Evolutionary conservation across 2,888 invertebrate species (phyloP).

Genomic region (Yponomeuta sedellus): DNA sequence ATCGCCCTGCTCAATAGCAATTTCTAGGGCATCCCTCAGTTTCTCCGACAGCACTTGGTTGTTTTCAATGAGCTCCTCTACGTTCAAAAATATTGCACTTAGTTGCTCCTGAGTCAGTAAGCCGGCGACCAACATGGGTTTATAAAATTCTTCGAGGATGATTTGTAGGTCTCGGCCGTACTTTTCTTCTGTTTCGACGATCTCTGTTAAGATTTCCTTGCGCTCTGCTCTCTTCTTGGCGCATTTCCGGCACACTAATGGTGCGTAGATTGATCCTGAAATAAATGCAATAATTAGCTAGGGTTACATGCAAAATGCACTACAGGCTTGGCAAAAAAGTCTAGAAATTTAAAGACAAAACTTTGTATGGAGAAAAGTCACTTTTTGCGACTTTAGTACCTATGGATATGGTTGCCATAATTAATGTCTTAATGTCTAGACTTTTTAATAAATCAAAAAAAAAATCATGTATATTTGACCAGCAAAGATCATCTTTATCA

Average conservation of each 20-base stretch:
- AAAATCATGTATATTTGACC: no score
- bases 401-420: no score
- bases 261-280: conserved; percentile 83
- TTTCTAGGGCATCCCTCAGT: conserved; percentile 90
- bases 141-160: conserved; percentile 93
- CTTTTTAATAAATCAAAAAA: no score
- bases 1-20: conserved; percentile 87
- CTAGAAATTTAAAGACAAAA: no score
- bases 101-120: conserved; percentile 93
- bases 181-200: conserved; percentile 96
- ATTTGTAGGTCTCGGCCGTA: conserved; percentile 95
- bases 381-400: no score
- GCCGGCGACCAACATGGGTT: conserved; percentile 95
- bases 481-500: no score
- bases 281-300: conserved; percentile 17
- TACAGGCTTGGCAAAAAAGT: no score
- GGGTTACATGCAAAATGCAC: no score
- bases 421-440: no score
- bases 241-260: conserved; percentile 91
- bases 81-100: conserved; percentile 93
- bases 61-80: conserved; percentile 93
- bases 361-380: no score
- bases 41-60: conserved; percentile 90
- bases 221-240: conserved; percentile 91
- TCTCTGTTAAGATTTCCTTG: conserved; percentile 95